Conservation (phyloP, 2,888 invertebrate species). For the Ectropis crepuscularia region DNA sequence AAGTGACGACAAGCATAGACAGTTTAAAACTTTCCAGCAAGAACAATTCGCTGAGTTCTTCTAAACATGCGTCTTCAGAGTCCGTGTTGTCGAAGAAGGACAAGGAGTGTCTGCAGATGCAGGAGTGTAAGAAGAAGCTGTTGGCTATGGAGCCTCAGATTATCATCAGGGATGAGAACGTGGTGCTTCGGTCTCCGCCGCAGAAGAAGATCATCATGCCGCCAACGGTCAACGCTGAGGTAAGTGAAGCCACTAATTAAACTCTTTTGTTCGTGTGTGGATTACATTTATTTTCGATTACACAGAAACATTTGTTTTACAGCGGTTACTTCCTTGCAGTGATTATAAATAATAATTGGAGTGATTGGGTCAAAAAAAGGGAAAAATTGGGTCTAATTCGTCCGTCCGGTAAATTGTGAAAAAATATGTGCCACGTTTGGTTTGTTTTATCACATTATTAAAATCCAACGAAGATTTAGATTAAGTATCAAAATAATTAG, state of each 20-base stretch:
- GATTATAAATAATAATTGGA: too few species aligned
- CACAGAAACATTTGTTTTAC: too few species aligned
- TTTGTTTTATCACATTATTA: too few species aligned
- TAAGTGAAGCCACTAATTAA: conserved; percentile 48
- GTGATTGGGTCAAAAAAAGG: too few species aligned
- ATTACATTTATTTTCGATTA: too few species aligned
- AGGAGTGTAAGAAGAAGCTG: conserved; percentile 80
- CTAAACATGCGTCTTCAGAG: conserved; percentile 80
- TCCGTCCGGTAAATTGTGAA: too few species aligned
- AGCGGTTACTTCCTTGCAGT: too few species aligned
- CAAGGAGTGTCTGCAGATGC: conserved; percentile 77
- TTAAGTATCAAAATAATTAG: too few species aligned
- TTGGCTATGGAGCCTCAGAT: conserved; percentile 79
- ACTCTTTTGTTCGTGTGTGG: neutral
- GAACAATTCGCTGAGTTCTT: conserved; percentile 69
- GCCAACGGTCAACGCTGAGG: conserved; percentile 77
- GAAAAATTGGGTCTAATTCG: too few species aligned
- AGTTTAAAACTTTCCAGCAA: conserved; percentile 79
- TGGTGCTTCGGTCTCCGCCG: conserved; percentile 75
- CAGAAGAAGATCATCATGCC: conserved; percentile 82
- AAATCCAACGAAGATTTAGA: too few species aligned
- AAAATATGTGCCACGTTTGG: too few species aligned
- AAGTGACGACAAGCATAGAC: conserved; percentile 77
- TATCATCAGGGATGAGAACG: conserved; percentile 79
- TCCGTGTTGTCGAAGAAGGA: conserved; percentile 78